Evolutionary conservation across 2,113 vertebrate species (phyloP).

Genomic region (Hipposideros armiger): DNA sequence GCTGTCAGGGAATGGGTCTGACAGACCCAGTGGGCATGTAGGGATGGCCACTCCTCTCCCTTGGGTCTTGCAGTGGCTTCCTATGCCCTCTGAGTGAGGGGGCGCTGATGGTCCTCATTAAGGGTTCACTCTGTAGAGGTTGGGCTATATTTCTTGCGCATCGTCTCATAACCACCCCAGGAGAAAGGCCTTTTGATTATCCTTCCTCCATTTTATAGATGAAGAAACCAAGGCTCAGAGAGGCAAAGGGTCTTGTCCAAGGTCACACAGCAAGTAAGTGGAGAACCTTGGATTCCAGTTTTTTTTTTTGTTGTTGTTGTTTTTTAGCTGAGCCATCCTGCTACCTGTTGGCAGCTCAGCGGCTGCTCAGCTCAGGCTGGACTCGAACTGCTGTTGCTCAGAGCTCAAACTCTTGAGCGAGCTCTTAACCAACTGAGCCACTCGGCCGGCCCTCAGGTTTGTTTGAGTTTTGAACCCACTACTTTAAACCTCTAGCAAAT

Average conservation of each 20-base stretch:
- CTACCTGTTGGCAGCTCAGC: too few relatives aligned
- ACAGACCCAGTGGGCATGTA: background rate
- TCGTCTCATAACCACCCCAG: background rate
- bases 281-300: background rate
- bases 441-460: background rate
- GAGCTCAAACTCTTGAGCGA: too few relatives aligned
- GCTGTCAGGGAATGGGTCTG: background rate
- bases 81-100: background rate
- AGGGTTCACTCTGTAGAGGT: background rate
- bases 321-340: too few relatives aligned
- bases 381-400: too few relatives aligned
- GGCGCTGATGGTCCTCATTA: background rate
- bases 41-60: background rate
- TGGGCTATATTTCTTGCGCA: background rate
- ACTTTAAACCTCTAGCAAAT: background rate
- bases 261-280: background rate
- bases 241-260: background rate
- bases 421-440: too few relatives aligned
- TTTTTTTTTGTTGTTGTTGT: too few relatives aligned
- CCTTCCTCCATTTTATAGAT: background rate
- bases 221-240: constrained; percentile 5
- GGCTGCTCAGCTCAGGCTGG: too few relatives aligned
- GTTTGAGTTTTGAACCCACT: background rate
- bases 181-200: background rate
- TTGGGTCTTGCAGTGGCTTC: background rate